Percentiles rank a stretch among this genome's conserved stretches.
Evolutionary conservation across 2,113 vertebrate genomes (phyloP).

Genomic region (Hippocampus guttulatus): DNA sequence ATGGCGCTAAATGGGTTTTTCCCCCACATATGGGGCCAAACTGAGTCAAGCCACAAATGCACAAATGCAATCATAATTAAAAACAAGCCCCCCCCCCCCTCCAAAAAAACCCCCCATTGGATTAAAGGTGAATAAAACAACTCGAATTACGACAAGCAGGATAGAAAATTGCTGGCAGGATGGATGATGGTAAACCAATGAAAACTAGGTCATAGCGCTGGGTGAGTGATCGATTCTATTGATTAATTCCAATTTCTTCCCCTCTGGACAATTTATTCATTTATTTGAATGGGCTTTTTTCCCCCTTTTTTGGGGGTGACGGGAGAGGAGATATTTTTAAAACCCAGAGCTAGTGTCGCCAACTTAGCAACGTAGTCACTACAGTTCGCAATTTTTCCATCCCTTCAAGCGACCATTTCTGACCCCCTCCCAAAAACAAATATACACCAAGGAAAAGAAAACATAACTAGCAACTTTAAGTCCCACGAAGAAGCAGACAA

Average conservation of each 20-base stretch:
- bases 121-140: not conserved
- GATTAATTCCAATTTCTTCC: not conserved
- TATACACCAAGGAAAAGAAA: no score
- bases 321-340: no score
- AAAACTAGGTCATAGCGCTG: not conserved
- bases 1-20: not conserved
- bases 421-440: no score
- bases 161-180: not conserved
- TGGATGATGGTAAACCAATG: not conserved
- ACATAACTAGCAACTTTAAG: no score
- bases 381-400: not conserved
- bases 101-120: not conserved
- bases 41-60: not conserved
- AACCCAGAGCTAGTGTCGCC: no score
- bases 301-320: no score
- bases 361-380: not conserved
- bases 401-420: not conserved
- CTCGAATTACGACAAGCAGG: not conserved
- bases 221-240: not conserved
- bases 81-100: no score
- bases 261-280: not conserved
- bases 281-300: no score
- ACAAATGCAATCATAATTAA: not conserved
- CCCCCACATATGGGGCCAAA: not conserved
- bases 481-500: no score